Percentiles rank a stretch among this genome's conserved stretches.
These are phyloP conservation scores for Charina bottae DNA, from an alignment of 2,113 vertebrate genomes.

Conservation along the genomic window DNA sequence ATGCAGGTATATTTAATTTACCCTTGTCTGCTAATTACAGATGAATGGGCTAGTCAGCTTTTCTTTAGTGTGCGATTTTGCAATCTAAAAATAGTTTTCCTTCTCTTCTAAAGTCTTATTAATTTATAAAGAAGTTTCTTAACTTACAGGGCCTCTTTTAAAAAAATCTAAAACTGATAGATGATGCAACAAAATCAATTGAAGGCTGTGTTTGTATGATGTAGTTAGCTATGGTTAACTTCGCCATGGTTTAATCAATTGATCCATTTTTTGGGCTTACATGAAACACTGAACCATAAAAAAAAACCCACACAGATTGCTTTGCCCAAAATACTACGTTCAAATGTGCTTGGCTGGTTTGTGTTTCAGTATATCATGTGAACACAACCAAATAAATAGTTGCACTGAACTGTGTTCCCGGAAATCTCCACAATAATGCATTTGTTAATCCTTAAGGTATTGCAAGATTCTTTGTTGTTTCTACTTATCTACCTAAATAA, in stretches of 20 bases:
- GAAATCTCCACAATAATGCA: background rate
- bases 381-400: background rate
- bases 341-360: background rate
- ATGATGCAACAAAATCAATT: background rate
- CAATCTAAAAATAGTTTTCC: constrained; percentile 43
- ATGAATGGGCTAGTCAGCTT: constrained; percentile 14
- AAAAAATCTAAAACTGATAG: background rate
- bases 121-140: background rate
- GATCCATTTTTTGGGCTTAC: background rate
- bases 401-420: background rate
- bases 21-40: constrained; percentile 1
- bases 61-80: constrained; percentile 38
- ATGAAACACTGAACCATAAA: background rate
- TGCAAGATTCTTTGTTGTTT: background rate
- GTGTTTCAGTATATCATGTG: background rate
- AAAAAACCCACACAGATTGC: background rate
- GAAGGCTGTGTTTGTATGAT: background rate
- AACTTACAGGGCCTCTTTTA: constrained; percentile 7
- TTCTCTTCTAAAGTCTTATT: constrained; percentile 33
- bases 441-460: background rate
- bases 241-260: background rate
- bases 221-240: background rate
- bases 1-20: constrained; percentile 24
- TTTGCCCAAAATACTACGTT: background rate
- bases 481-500: background rate